Evolutionary conservation across 2,888 invertebrate species (phyloP).

Genomic region (Drosophila helvetica): DNA sequence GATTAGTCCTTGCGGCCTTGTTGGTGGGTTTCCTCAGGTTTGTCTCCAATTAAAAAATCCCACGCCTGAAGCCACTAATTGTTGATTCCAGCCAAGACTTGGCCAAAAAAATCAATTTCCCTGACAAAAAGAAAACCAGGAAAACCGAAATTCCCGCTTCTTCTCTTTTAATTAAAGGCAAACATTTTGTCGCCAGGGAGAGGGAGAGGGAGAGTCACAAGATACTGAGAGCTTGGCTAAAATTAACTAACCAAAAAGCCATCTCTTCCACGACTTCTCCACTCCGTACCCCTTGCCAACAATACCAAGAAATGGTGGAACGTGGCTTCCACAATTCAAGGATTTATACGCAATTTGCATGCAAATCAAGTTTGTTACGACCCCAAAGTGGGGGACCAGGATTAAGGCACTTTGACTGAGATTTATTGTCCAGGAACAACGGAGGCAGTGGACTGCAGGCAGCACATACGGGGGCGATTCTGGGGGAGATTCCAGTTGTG

Average conservation of each 20-base stretch:
- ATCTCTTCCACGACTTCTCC: background rate
- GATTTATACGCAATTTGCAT: constrained; percentile 69
- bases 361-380: constrained; percentile 55
- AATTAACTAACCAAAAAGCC: constrained; percentile 5
- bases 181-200: constrained; percentile 41
- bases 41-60: background rate
- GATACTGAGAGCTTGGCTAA: constrained; percentile 28
- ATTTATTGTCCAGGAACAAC: constrained; percentile 45
- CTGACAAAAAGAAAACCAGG: background rate
- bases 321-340: constrained; percentile 50
- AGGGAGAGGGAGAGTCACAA: constrained; percentile 3
- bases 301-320: background rate
- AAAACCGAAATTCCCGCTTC: background rate
- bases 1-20: constrained; percentile 9
- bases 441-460: background rate
- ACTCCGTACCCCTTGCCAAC: constrained; percentile 9
- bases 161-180: constrained; percentile 60
- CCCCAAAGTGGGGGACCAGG: constrained; percentile 3
- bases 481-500: constrained; percentile 3
- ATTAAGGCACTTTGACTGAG: constrained; percentile 28
- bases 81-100: constrained; percentile 4
- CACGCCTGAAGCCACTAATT: constrained; percentile 14
- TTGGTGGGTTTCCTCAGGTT: background rate
- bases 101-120: constrained; percentile 18
- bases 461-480: background rate